Evolutionary conservation across 2,888 invertebrate species (phyloP).

Genomic region (Artemia sinica): DNA sequence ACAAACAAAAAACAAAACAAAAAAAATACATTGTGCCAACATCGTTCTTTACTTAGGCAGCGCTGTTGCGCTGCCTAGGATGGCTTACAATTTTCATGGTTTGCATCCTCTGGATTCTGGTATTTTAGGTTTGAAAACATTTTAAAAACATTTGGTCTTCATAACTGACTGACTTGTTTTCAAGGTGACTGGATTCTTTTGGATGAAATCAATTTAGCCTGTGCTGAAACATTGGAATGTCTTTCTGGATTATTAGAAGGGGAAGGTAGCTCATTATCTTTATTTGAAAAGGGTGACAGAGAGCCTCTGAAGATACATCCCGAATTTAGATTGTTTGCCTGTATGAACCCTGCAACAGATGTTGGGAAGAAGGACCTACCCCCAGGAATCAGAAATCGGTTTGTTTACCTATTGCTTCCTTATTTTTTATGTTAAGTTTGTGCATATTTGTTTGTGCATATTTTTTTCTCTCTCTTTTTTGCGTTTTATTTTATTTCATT

Average conservation of each 20-base stretch:
- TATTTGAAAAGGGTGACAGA: constrained; percentile 78
- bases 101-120: no score
- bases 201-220: constrained; percentile 95
- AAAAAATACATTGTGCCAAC: no score
- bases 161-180: constrained; percentile 21
- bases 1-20: no score
- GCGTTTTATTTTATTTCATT: no score
- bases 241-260: constrained; percentile 75
- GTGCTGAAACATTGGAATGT: constrained; percentile 88
- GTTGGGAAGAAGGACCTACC: constrained; percentile 93
- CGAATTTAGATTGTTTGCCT: constrained; percentile 85
- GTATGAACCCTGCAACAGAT: constrained; percentile 99
- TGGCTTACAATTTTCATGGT: no score
- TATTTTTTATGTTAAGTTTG: no score
- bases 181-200: constrained; percentile 82
- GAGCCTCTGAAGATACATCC: constrained; percentile 60
- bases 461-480: no score
- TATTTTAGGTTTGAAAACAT: background rate
- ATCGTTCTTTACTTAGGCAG: no score
- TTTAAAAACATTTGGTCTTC: background rate
- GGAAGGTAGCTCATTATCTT: constrained; percentile 54
- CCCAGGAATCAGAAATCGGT: constrained; percentile 70
- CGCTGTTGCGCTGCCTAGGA: no score
- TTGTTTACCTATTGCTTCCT: constrained; percentile 15
- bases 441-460: no score